These are phyloP conservation scores for Osmoderma eremita DNA, from an alignment of 2,888 invertebrate species.

Conservation along the genomic window DNA sequence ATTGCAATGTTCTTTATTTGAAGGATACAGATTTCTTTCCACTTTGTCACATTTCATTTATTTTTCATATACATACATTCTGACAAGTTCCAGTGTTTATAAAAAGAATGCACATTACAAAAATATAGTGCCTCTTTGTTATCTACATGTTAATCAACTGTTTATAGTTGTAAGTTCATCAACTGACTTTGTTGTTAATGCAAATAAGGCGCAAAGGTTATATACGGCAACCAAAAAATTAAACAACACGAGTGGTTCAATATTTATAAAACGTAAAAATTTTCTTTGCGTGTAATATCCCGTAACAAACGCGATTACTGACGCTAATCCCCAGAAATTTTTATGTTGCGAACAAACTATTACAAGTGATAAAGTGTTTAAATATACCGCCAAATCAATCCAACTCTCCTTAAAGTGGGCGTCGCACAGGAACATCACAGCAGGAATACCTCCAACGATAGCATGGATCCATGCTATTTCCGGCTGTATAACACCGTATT, in stretches of 20 bases:
- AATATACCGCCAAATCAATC: conserved; percentile 27
- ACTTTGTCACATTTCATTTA: too few species aligned
- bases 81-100: too few species aligned
- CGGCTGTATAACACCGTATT: conserved; percentile 32
- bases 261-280: not conserved
- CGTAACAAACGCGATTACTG: conserved; percentile 1
- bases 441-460: conserved; percentile 32
- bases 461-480: conserved; percentile 45
- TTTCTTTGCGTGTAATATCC: conserved; percentile 20
- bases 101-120: too few species aligned
- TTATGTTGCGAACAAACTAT: conserved; percentile 6
- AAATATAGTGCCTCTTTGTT: too few species aligned
- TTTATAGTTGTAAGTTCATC: too few species aligned
- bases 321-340: conserved; percentile 15
- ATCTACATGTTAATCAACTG: too few species aligned
- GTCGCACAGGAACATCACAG: conserved; percentile 20
- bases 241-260: conserved; percentile 11
- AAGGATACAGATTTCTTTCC: too few species aligned
- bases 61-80: too few species aligned
- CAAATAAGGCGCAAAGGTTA: not conserved
- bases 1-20: too few species aligned
- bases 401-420: conserved; percentile 17
- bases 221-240: conserved; percentile 21
- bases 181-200: not conserved
- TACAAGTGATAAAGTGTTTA: conserved; percentile 13